These are phyloP conservation scores for Rhinatrema bivittatum DNA, from an alignment of 2,797 vertebrate genomes.

Conservation along the genomic window DNA sequence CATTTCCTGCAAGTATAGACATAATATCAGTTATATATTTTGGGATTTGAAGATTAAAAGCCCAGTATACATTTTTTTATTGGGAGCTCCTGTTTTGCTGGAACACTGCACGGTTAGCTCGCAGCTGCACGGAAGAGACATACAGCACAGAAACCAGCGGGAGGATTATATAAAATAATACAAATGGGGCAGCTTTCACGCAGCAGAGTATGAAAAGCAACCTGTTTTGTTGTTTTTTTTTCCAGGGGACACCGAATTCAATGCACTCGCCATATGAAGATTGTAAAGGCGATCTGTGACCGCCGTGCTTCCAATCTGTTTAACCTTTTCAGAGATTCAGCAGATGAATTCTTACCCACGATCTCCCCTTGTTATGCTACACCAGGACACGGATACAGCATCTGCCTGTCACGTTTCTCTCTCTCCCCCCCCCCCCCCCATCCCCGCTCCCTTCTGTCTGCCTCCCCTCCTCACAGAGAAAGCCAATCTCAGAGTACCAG, in stretches of 20 bases:
- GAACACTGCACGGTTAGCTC: no score
- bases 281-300: constrained; percentile 56
- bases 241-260: constrained; percentile 41
- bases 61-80: no score
- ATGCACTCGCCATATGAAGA: constrained; percentile 36
- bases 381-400: constrained; percentile 38
- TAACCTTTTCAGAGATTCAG: constrained; percentile 64
- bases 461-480: constrained; percentile 46
- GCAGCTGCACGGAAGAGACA: no score
- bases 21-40: no score
- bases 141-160: no score
- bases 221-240: no score
- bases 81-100: no score
- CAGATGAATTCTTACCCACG: constrained; percentile 65
- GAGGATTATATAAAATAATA: constrained; percentile 30
- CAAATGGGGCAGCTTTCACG: constrained; percentile 33
- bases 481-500: constrained; percentile 46
- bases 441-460: no score
- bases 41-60: no score
- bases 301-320: constrained; percentile 51
- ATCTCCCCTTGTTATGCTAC: constrained; percentile 39
- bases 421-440: no score
- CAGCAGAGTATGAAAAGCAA: no score
- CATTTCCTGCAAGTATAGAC: no score
- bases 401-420: constrained; percentile 46